These are phyloP conservation scores for Stenichneumon culpator DNA, from an alignment of 2,888 invertebrate species.

Conservation along the genomic window DNA sequence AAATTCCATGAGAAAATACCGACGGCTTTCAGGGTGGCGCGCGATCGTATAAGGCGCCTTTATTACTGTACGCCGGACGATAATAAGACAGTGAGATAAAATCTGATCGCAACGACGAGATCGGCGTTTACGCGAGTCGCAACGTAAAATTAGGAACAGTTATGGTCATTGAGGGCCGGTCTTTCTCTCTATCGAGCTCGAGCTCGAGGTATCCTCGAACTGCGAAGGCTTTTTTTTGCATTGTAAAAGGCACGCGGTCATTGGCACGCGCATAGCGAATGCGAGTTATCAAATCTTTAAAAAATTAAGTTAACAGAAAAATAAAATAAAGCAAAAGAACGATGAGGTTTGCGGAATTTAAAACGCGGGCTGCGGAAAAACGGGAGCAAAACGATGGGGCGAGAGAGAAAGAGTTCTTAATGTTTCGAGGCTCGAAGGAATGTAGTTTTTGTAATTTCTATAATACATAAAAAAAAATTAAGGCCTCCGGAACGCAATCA, in stretches of 20 bases:
- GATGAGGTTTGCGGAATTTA: conserved; percentile 31
- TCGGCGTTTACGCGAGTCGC: conserved; percentile 58
- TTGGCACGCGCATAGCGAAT: conserved; percentile 62
- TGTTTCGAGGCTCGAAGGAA: no score
- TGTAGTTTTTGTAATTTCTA: no score
- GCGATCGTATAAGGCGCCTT: conserved; percentile 30
- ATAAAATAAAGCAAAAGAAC: conserved; percentile 23
- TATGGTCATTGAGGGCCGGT: conserved; percentile 45
- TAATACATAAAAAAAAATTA: neutral
- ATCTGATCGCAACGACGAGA: conserved; percentile 61
- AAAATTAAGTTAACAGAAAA: conserved; percentile 21
- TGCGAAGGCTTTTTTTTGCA: conserved; percentile 35
- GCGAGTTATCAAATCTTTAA: conserved; percentile 25
- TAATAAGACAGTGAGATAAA: conserved; percentile 65
- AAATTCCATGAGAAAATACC: conserved; percentile 34
- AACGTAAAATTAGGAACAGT: conserved; percentile 68
- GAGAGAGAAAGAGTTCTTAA: no score
- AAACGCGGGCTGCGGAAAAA: conserved; percentile 6
- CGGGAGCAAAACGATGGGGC: conserved; percentile 1
- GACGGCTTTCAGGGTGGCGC: conserved; percentile 28
- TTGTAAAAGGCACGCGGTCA: conserved; percentile 50
- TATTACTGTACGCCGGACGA: conserved; percentile 41
- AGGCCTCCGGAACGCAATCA: conserved; percentile 31
- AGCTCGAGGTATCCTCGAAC: conserved; percentile 38
- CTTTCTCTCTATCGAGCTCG: neutral